Evolutionary conservation across 2,113 vertebrate genomes (phyloP), one percentile per base, ranked within the genome.

Genomic region (Odontophorus gujanensis): DNA sequence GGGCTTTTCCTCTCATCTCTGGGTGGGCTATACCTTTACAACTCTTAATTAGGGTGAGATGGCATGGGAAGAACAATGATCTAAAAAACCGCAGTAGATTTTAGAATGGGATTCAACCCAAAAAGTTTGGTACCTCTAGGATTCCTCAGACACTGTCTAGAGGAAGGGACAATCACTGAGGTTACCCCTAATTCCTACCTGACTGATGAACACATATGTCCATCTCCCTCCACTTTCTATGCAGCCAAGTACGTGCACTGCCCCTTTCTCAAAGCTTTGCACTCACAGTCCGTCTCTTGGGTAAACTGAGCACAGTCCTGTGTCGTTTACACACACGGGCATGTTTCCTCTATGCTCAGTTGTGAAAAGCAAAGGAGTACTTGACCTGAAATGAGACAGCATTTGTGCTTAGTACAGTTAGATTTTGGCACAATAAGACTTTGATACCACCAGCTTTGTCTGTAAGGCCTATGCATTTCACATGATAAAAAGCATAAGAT

Each of bases 141-240:
- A 38, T 16, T 89, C 40, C 58, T 73, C n/a, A 45, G 50, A 30
- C 36, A 74, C 11, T 12, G 14, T 15, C 20, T 7, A 48, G 53
- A 66, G 36, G 17, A 81, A 51, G 22, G 30, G 21, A 18, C 17
- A 57, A 15, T 24, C 42, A 36, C 7, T 7, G 7, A 66, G 21
- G 21, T 32, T 36, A 3, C 12, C 7, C 7, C 51, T 20, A 8
- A 28, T 65, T 79, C 43, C 28, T 17, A 13, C 38, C 43, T 45
- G 11, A 47, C 47, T 57, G 47, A 47, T 0, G 1, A 78, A 6
- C 9, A 5, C 8, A 3, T 0, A 11, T 25, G 74, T 82, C 32
- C 1, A 2, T 34, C 38, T 92, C 34, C 68, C 9, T 30, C 45
- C 7, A 4, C 13, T 13, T 62, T n/a, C 76, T 63, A 42, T 0